These are phyloP conservation scores for Nemotelus pantherinus DNA, from an alignment of 2,888 invertebrate genomes.

Conservation along the genomic window DNA sequence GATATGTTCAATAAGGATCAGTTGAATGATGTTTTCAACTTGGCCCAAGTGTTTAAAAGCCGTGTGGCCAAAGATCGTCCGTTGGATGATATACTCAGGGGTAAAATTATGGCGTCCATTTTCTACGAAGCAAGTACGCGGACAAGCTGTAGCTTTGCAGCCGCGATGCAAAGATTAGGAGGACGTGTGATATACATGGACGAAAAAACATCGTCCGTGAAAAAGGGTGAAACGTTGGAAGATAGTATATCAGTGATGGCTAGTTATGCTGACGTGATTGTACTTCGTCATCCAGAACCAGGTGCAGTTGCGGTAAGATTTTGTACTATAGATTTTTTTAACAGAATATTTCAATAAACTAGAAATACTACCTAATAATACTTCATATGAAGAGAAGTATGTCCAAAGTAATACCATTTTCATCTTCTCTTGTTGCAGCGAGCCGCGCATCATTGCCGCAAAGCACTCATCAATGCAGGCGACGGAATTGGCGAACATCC, in stretches of 20 bases:
- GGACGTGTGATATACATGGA: constrained; percentile 93
- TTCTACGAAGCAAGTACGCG: constrained; percentile 98
- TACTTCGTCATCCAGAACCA: constrained; percentile 91
- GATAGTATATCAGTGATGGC: constrained; percentile 87
- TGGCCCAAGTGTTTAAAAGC: constrained; percentile 87
- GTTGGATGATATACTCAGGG: constrained; percentile 86
- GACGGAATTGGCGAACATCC: constrained; percentile 98
- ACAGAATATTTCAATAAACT: background rate
- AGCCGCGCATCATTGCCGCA: constrained; percentile 83
- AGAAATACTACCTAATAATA: too few relatives aligned
- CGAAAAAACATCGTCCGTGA: constrained; percentile 88
- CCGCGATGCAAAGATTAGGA: constrained; percentile 96
- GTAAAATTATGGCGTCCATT: constrained; percentile 94
- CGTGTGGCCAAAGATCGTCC: constrained; percentile 85
- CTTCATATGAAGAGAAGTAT: background rate
- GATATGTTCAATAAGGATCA: constrained; percentile 88
- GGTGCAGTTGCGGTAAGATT: constrained; percentile 86
- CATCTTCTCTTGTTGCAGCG: constrained; percentile 67
- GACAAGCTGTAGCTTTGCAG: constrained; percentile 94
- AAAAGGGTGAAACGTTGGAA: constrained; percentile 96
- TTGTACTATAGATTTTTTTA: background rate
- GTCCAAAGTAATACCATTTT: background rate
- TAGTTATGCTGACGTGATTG: constrained; percentile 93
- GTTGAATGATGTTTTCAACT: constrained; percentile 91
- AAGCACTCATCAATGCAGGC: constrained; percentile 97